Percentiles rank a stretch among this genome's conserved stretches.
These are phyloP conservation scores for Struthio camelus DNA, from an alignment of 2,113 vertebrate genomes.

Conservation along the genomic window DNA sequence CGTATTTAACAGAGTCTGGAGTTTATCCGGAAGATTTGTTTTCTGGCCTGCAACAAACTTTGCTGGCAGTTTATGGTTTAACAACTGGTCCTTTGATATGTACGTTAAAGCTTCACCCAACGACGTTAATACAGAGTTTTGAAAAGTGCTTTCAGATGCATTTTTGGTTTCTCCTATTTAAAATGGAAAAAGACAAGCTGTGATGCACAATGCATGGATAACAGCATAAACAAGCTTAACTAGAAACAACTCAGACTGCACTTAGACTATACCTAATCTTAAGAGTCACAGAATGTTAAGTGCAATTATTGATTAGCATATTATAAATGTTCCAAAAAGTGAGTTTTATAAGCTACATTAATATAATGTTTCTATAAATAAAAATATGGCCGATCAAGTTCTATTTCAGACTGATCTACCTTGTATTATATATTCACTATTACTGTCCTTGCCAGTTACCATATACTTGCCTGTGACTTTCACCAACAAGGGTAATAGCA, in stretches of 20 bases:
- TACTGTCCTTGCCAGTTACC: background rate
- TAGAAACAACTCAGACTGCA: background rate
- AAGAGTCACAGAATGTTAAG: background rate
- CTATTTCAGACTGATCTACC: background rate
- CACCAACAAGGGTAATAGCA: constrained; percentile 88
- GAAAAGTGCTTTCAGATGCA: constrained; percentile 70
- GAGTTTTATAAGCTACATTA: background rate
- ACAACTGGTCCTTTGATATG: constrained; percentile 85
- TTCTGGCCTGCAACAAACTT: constrained; percentile 86
- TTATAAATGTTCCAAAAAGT: background rate
- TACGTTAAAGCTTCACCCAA: constrained; percentile 86
- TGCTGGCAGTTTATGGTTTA: constrained; percentile 84
- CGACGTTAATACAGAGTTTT: constrained; percentile 80
- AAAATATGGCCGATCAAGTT: background rate
- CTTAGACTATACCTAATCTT: background rate
- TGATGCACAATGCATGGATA: background rate
- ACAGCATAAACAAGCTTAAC: background rate
- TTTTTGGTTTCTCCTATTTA: constrained; percentile 71
- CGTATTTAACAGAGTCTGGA: constrained; percentile 91
- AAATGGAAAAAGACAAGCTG: background rate
- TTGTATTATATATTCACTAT: background rate
- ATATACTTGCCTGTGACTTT: constrained; percentile 84
- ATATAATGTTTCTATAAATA: background rate
- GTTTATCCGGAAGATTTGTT: constrained; percentile 86
- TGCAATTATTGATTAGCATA: background rate